Evolutionary conservation across 2,888 invertebrate species (phyloP).

Genomic region (Camponotus fellah): DNA sequence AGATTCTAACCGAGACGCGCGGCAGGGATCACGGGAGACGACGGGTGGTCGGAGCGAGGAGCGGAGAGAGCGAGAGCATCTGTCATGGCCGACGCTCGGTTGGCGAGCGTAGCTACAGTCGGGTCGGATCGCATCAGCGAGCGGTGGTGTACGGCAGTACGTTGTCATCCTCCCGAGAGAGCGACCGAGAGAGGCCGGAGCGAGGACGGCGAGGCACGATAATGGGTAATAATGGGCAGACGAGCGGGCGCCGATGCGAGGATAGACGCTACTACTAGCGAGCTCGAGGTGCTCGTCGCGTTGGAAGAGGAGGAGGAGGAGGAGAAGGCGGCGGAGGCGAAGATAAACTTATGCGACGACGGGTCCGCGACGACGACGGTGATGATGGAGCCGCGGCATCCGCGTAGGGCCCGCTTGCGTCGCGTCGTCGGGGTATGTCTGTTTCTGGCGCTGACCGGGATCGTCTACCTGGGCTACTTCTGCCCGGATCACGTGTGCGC

Average conservation of each 20-base stretch:
- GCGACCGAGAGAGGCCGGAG: not conserved
- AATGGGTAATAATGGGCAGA: constrained; percentile 79
- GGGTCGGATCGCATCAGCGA: constrained; percentile 63
- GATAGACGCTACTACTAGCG: constrained; percentile 76
- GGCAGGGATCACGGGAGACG: too few species aligned
- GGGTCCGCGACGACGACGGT: constrained; percentile 82
- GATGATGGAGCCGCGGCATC: constrained; percentile 90
- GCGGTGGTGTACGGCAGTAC: constrained; percentile 52
- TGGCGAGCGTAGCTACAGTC: constrained; percentile 69
- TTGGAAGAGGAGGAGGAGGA: constrained; percentile 57
- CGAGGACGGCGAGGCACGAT: constrained; percentile 52
- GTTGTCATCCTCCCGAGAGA: constrained; percentile 15
- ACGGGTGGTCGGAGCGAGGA: not conserved
- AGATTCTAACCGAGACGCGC: too few species aligned
- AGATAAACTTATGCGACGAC: constrained; percentile 69
- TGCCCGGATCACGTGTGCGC: constrained; percentile 96
- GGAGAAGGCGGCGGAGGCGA: not conserved
- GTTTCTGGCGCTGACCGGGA: constrained; percentile 93
- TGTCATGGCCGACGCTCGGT: constrained; percentile 69
- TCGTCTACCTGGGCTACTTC: constrained; percentile 96
- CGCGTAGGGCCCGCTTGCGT: constrained; percentile 90
- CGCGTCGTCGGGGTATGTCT: constrained; percentile 94
- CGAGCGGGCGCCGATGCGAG: constrained; percentile 59
- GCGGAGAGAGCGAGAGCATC: constrained; percentile 39
- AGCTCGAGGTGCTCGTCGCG: constrained; percentile 76